These are phyloP conservation scores for Tenthredo notha DNA, from an alignment of 2,888 invertebrate species.

Conservation along the genomic window DNA sequence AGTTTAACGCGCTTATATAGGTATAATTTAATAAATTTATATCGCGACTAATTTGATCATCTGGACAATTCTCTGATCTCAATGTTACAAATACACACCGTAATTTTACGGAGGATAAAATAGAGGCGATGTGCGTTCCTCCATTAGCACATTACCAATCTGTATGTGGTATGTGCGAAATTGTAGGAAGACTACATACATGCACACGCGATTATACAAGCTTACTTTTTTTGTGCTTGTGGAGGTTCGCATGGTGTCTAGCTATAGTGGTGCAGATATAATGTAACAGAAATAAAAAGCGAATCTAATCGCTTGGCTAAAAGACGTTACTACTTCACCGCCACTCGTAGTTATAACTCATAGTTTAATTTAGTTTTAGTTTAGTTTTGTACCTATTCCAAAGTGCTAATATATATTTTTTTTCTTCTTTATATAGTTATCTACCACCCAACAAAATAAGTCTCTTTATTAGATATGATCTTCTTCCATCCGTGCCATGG, in stretches of 20 bases:
- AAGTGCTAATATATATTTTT: slow-evolving; percentile 39
- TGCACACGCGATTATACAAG: background rate
- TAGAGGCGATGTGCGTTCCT: background rate
- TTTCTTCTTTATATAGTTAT: background rate
- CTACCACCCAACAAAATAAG: slow-evolving; percentile 72
- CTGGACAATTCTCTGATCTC: background rate
- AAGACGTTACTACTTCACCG: background rate
- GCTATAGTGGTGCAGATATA: background rate
- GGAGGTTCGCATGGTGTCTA: background rate
- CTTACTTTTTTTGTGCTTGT: background rate
- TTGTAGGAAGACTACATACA: background rate
- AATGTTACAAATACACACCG: background rate
- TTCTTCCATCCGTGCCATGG: slow-evolving; percentile 75
- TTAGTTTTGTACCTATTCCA: slow-evolving; percentile 41
- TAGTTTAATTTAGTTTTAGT: background rate
- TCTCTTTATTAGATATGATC: slow-evolving; percentile 65
- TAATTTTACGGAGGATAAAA: background rate
- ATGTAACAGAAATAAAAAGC: background rate
- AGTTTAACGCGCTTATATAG: slow-evolving; percentile 3
- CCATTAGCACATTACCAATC: background rate
- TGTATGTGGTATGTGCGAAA: background rate
- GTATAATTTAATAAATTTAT: background rate
- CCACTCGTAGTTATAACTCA: background rate
- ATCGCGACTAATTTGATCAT: slow-evolving; percentile 19
- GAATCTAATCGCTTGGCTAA: background rate